These are phyloP conservation scores for Paragorgia papillata DNA, from an alignment of 92 coral and sea anemone species.

Conservation along the genomic window DNA sequence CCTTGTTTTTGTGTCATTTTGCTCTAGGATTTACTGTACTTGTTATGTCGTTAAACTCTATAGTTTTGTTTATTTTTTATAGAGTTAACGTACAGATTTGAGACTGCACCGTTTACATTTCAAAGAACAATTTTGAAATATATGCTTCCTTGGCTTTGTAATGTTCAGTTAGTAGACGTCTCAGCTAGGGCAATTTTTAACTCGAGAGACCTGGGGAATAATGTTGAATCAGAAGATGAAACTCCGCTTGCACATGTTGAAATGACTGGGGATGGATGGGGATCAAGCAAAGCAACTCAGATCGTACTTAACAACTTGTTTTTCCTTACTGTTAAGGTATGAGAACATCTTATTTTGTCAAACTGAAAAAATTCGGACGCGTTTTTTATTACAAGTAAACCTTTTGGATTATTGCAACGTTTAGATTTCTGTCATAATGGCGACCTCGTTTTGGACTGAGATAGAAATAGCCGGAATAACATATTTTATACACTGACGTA, in stretches of 20 bases:
- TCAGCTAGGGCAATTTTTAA: slow-evolving; percentile 39
- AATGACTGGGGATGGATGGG: slow-evolving; percentile 97
- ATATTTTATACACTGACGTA: too few relatives aligned
- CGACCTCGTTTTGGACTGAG: too few relatives aligned
- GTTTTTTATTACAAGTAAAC: too few relatives aligned
- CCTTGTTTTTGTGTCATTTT: too few relatives aligned
- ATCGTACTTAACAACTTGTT: slow-evolving; percentile 92
- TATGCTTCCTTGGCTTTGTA: slow-evolving; percentile 93
- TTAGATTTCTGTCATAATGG: too few relatives aligned
- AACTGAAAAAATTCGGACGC: too few relatives aligned
- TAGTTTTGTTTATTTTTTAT: slow-evolving; percentile 2
- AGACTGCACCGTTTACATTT: slow-evolving; percentile 79
- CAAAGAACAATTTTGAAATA: slow-evolving; percentile 93
- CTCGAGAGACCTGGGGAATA: slow-evolving; percentile 56
- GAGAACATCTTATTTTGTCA: neutral
- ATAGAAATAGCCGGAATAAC: too few relatives aligned
- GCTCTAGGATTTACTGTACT: too few relatives aligned
- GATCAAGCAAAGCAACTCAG: slow-evolving; percentile 95
- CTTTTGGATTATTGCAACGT: too few relatives aligned
- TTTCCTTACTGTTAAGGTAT: slow-evolving; percentile 92
- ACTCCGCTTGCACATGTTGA: slow-evolving; percentile 74
- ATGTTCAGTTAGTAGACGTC: slow-evolving; percentile 88
- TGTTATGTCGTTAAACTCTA: too few relatives aligned
- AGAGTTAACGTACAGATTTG: slow-evolving; percentile 95
- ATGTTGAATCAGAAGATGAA: slow-evolving; percentile 49